phyloP scores from a whole-genome alignment of 2,888 invertebrate species.

The Oscheius myriophilus region DNA sequence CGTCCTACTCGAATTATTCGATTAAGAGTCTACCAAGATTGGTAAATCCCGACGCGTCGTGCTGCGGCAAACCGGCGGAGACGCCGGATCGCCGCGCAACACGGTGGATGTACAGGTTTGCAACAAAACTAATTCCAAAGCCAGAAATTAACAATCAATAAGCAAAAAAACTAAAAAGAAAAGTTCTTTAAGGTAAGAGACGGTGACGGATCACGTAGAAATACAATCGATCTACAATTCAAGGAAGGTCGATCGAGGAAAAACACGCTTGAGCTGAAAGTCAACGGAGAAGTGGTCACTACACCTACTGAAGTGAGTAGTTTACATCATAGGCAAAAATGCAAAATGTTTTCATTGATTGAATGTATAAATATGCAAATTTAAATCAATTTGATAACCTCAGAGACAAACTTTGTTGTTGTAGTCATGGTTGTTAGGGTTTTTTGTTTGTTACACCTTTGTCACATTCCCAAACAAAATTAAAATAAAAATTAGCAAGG shows the following conservation, averaged over 20 bases:
- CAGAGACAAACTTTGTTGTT: no score
- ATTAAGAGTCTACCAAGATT: slow-evolving; percentile 24
- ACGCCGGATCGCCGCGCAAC: slow-evolving; percentile 37
- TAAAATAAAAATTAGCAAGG: no score
- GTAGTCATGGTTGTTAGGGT: no score
- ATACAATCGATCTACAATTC: slow-evolving; percentile 49
- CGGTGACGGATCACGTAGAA: slow-evolving; percentile 38
- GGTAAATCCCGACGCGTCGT: slow-evolving; percentile 39
- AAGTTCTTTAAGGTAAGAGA: slow-evolving; percentile 39
- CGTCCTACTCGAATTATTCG: no score
- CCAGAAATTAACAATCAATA: not conserved
- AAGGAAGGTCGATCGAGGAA: slow-evolving; percentile 50
- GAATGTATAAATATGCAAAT: no score
- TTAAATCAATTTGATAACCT: no score
- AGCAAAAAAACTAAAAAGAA: no score
- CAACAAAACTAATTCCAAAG: not conserved
- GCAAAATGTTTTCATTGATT: no score
- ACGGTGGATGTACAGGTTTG: slow-evolving; percentile 46
- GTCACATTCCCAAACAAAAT: no score
- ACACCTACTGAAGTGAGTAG: slow-evolving; percentile 11
- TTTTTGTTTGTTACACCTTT: no score
- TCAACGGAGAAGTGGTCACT: slow-evolving; percentile 52
- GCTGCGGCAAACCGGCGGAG: slow-evolving; percentile 44
- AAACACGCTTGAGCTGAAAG: slow-evolving; percentile 49
- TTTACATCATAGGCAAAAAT: no score